Base-by-base conservation (phyloP, 2,797 vertebrate genomes). In the Melanotaenia nigrans region DNA sequence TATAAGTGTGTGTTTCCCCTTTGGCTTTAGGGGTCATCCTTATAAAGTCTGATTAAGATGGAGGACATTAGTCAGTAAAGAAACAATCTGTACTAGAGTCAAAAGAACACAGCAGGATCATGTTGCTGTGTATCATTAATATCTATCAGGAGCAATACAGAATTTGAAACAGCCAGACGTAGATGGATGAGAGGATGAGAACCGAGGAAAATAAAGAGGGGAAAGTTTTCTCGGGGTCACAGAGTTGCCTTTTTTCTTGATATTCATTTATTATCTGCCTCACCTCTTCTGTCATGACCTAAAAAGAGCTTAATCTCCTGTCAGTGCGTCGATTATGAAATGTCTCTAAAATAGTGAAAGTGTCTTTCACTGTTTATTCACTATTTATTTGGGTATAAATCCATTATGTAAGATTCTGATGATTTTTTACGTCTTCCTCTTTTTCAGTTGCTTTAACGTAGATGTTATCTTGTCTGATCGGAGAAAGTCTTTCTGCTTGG, bases 91-190 rank as follows among this genome's bases (percentile, higher is more conserved):
- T 33, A 69, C 24, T 14, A 0, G 8, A 54, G 64, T 79, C 81
- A 80, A 84, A 85, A 78, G 79, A 75, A 62, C 68, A 75, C 67
- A 81, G 65, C 79, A 2, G 24, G 83, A 66, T 89, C 71, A 1
- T 68, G 86, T 92, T 89, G 73, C 90, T 74, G 36, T 13, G 20
- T n/a, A 54, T 77, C 85, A 89, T 90, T 87, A 76, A 89, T 85
- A 90, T 84, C 83, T 59, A 71, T 90, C 82, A 79, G 51, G 65
- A 65, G 65, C 14, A 45, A 64, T 28, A 54, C 32, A 12, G 38
- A 65, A 45, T 64, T 61, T 63, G 7, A 67, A 76, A 70, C 61
- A 18, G 73, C 18, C 58, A 12, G 79, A 75, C 64, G 1, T n/a
- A 71, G 79, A 88, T 75, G 62, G 59, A 83, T 86, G 78, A 68